Conservation (phyloP, 2,888 invertebrate species). For the Agonum fuliginosum region DNA sequence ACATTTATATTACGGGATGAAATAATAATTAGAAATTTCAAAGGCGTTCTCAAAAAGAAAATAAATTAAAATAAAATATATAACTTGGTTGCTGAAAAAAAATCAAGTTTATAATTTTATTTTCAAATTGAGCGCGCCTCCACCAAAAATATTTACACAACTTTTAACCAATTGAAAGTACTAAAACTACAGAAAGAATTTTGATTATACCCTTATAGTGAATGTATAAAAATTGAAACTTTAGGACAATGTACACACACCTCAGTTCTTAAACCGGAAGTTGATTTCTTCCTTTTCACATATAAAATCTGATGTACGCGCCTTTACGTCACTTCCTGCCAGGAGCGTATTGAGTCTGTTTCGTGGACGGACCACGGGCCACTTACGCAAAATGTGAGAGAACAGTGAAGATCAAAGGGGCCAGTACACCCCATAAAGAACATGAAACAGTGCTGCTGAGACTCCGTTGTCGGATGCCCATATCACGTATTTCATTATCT, state of each 20-base stretch:
- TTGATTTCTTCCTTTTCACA: conserved; percentile 26
- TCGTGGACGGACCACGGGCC: conserved; percentile 1
- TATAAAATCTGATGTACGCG: conserved; percentile 42
- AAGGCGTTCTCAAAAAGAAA: background rate
- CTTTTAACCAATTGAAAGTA: background rate
- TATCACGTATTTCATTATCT: conserved; percentile 69
- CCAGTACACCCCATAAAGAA: background rate
- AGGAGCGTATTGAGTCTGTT: conserved; percentile 19
- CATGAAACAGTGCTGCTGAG: background rate
- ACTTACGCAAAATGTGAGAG: conserved; percentile 44
- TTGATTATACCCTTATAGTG: conserved; percentile 50
- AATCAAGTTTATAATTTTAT: no score
- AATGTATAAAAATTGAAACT: conserved; percentile 51
- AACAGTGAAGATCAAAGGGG: background rate
- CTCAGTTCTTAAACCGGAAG: conserved; percentile 30
- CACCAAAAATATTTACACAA: conserved; percentile 10
- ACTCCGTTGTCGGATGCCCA: conserved; percentile 66
- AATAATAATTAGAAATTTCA: no score
- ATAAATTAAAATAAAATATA: background rate
- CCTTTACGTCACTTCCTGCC: background rate
- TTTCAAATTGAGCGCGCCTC: no score
- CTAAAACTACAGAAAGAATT: conserved; percentile 12
- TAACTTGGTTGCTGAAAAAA: no score
- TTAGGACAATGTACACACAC: conserved; percentile 46
- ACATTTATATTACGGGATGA: conserved; percentile 20